These are phyloP conservation scores for Amphimedon queenslandica DNA, from an alignment of 37 sponge, comb jelly and placozoan genomes.

Conservation along the genomic window DNA sequence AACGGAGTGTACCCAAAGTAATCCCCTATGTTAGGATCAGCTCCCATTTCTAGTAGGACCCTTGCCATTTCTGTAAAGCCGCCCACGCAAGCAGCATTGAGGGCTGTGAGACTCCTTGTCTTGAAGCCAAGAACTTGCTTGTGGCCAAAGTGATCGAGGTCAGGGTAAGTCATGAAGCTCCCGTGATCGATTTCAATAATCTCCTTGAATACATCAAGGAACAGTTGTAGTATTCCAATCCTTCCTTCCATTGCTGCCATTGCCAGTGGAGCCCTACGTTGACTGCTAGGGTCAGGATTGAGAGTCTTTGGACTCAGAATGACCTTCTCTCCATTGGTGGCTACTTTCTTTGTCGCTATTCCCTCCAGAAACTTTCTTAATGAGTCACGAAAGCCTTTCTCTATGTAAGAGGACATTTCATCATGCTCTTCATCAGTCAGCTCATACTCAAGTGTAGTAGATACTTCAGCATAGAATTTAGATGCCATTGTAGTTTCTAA, in stretches of 20 bases:
- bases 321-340: neutral
- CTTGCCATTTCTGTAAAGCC: neutral
- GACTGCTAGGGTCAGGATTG: neutral
- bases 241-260: neutral
- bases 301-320: neutral
- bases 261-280: neutral
- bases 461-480: too few species aligned
- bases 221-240: neutral
- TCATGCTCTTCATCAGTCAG: neutral
- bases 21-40: neutral
- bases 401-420: neutral
- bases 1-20: slow-evolving; percentile 4
- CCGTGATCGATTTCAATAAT: slow-evolving; percentile 3
- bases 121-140: neutral
- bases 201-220: neutral
- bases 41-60: neutral
- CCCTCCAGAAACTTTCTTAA: neutral
- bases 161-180: neutral
- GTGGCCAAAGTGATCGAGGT: neutral
- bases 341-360: neutral
- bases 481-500: too few species aligned
- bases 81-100: neutral
- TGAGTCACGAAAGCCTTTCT: neutral
- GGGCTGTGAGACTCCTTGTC: neutral
- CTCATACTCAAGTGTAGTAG: neutral